A percentile compares a stretch with the other conserved stretches of the same genome.
These are phyloP conservation scores for Hyposoter didymator DNA, from an alignment of 2,888 invertebrate species.

Conservation along the genomic window DNA sequence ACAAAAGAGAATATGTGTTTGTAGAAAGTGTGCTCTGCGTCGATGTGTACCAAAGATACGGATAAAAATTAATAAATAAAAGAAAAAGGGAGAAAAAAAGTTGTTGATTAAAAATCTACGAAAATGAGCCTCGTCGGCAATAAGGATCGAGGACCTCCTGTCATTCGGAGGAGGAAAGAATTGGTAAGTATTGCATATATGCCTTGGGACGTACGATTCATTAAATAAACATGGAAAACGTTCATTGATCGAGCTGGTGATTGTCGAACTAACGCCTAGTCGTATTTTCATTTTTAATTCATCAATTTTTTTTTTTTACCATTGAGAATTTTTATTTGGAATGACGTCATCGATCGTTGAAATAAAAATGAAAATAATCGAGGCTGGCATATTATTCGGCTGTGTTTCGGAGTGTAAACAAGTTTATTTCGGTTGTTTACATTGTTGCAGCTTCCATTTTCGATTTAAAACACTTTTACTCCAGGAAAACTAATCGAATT, in stretches of 20 bases:
- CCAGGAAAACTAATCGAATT: background rate
- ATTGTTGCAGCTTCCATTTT: background rate
- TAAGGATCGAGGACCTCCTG: slow-evolving; percentile 75
- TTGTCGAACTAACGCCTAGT: slow-evolving; percentile 37
- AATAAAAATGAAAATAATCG: background rate
- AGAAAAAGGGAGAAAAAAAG: slow-evolving; percentile 19
- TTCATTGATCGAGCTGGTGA: slow-evolving; percentile 59
- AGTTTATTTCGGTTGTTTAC: background rate
- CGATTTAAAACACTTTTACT: background rate
- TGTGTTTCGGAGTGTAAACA: background rate
- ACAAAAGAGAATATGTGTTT: slow-evolving; percentile 49
- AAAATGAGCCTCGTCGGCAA: slow-evolving; percentile 76
- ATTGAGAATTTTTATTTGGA: background rate
- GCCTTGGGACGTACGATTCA: background rate
- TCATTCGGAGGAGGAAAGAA: slow-evolving; percentile 75
- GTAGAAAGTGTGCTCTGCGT: slow-evolving; percentile 40
- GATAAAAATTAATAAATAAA: background rate
- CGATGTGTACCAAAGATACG: background rate
- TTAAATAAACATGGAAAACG: slow-evolving; percentile 57
- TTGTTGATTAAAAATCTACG: slow-evolving; percentile 17
- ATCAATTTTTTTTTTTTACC: background rate
- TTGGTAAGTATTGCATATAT: slow-evolving; percentile 74
- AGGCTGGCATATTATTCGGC: background rate
- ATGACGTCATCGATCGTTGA: background rate
- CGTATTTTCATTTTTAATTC: background rate